phyloP scores from a whole-genome alignment of 2,113 vertebrate genomes.

The Synchiropus splendidus region DNA sequence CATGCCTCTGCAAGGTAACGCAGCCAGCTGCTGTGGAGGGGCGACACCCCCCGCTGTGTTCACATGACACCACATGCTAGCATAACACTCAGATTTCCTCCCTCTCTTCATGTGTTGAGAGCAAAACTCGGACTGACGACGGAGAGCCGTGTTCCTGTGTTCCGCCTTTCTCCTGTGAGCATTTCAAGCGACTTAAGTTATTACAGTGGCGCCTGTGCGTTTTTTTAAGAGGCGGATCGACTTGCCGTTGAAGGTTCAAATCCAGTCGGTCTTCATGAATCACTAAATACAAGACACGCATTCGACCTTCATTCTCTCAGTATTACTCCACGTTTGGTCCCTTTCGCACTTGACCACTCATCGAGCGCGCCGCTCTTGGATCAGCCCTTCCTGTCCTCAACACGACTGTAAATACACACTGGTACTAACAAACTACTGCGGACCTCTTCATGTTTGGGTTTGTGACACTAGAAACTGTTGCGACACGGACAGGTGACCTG shows the following conservation, averaged over 20 bases:
- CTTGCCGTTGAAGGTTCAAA: neutral
- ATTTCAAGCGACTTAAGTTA: constrained; percentile 24
- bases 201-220: constrained; percentile 1
- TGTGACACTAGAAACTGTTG: too few relatives aligned
- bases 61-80: too few relatives aligned
- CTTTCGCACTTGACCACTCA: too few relatives aligned
- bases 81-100: neutral
- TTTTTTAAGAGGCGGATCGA: constrained; percentile 1
- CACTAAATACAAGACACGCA: too few relatives aligned
- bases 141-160: neutral
- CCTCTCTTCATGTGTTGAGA: neutral
- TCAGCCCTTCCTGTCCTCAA: too few relatives aligned
- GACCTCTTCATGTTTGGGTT: too few relatives aligned
- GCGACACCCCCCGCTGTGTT: neutral
- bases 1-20: neutral
- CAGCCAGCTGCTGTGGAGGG: neutral
- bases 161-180: constrained; percentile 12
- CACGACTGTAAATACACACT: too few relatives aligned
- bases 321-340: neutral
- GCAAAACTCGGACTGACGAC: constrained; percentile 12
- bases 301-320: too few relatives aligned
- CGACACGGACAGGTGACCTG: too few relatives aligned
- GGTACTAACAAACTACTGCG: too few relatives aligned
- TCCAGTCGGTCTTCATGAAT: too few relatives aligned
- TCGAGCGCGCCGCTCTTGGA: too few relatives aligned